Base-by-base conservation (phyloP, 2,797 vertebrate genomes). In the Sebastiscus albofasciatus region DNA sequence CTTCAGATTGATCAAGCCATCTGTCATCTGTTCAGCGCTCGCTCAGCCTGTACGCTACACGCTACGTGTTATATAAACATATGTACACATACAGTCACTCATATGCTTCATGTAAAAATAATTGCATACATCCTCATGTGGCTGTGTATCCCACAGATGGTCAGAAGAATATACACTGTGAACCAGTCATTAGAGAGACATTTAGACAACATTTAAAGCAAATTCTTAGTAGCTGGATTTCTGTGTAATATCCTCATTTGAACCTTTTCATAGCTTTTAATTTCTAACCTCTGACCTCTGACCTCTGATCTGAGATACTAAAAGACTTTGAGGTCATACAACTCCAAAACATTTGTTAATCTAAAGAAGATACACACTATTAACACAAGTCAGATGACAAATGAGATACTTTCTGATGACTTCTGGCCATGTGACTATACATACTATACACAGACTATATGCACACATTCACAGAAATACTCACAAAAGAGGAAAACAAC, bases 1-100 rank as follows among this genome's bases (percentile, higher is more conserved):
- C 58, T 80, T 86, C 81, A 81, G 72, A 84, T 24, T 85, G 77
- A 92, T 86, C 72, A 83, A 86, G 82, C 89, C 86, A 92, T 89
- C 82, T 93, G 83, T 84, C 70, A 71, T 83, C 68, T 73, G 14
- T 72, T 20, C 46, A 18, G 18, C 46, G 16, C 46, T 49, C 18
- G 46, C 46, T 49, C 46, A 49, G 46, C 46, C 22, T 60, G 56
- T 34, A 12, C 13, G 8, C 26, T 24, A n/a, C 58, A 76, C 1
- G 20, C 49, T 22, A 55, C 12, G 6, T 74, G 46, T 69, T 61
- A 49, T 46, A 52, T 55, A 62, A 82, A 78, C 72, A 86, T 60
- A 24, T 81, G 77, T 33, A 20, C 18, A 62, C 22, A 55, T 49
- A 33, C 26, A 29, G 29, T 58, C 49, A 72, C 14, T 66, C 49